Evolutionary conservation across 2,888 invertebrate genomes (phyloP).

Genomic region (Coelinius sp.): DNA sequence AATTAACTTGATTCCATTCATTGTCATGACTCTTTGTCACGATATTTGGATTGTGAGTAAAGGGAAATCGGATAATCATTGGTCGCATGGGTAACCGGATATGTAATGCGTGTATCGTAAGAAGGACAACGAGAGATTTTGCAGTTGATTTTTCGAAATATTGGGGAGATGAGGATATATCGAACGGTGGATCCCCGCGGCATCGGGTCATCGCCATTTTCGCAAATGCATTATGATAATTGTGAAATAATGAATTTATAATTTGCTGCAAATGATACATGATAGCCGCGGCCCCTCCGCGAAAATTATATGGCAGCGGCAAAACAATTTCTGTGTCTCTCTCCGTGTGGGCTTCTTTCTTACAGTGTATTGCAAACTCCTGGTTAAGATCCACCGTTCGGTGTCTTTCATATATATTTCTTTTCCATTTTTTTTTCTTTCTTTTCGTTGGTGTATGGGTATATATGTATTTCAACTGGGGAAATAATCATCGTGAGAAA

Average conservation of each 20-base stretch:
- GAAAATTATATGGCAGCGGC: conserved; percentile 66
- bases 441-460: no score
- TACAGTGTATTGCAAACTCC: conserved; percentile 10
- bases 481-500: conserved; percentile 64
- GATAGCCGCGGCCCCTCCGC: conserved; percentile 60
- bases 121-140: neutral
- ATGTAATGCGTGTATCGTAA: neutral
- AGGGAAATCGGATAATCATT: conserved; percentile 6
- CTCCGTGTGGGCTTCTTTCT: conserved; percentile 42
- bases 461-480: conserved; percentile 50
- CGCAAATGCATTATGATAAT: conserved; percentile 68
- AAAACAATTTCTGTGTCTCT: conserved; percentile 60
- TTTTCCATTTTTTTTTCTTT: conserved; percentile 22
- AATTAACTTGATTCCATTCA: neutral
- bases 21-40: conserved; percentile 24
- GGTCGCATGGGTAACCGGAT: conserved; percentile 20
- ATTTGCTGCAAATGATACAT: conserved; percentile 68
- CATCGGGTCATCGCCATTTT: conserved; percentile 59
- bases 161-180: conserved; percentile 9
- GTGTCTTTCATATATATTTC: conserved; percentile 30
- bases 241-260: conserved; percentile 70
- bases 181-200: conserved; percentile 36
- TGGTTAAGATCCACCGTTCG: conserved; percentile 42
- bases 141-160: neutral
- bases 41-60: neutral